Conservation (phyloP, 2,797 vertebrate genomes). For the Gouania willdenowi region DNA sequence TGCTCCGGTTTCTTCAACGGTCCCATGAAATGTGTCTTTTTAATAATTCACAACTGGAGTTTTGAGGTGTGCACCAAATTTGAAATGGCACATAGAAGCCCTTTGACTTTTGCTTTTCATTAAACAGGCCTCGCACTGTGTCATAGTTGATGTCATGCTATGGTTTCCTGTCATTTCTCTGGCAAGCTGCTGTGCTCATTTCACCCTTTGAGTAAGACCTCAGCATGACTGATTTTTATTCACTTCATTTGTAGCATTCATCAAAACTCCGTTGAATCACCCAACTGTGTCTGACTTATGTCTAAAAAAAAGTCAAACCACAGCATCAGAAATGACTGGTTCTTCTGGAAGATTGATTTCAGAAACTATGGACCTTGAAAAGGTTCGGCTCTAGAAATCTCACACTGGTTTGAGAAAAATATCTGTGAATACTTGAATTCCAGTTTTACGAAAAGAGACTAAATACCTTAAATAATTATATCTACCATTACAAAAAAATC, state of each 20-base stretch:
- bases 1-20: constrained; percentile 49
- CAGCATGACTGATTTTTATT: constrained; percentile 63
- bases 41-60: constrained; percentile 47
- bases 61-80: constrained; percentile 45
- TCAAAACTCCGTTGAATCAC: constrained; percentile 59
- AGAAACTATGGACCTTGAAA: no score
- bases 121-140: constrained; percentile 51
- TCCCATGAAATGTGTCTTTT: constrained; percentile 52
- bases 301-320: constrained; percentile 40
- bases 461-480: no score
- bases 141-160: constrained; percentile 67
- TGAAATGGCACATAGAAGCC: constrained; percentile 51
- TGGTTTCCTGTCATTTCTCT: constrained; percentile 67
- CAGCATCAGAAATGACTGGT: constrained; percentile 23
- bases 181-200: constrained; percentile 44
- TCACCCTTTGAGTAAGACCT: constrained; percentile 43
- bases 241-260: constrained; percentile 64
- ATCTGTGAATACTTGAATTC: no score
- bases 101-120: constrained; percentile 58
- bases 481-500: no score
- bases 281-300: constrained; percentile 41
- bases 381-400: no score
- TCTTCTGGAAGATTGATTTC: constrained; percentile 28
- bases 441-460: no score
- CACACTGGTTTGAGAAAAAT: no score